Base-by-base conservation (phyloP, 2,888 invertebrate genomes). In the Ornithoptera alexandrae region DNA sequence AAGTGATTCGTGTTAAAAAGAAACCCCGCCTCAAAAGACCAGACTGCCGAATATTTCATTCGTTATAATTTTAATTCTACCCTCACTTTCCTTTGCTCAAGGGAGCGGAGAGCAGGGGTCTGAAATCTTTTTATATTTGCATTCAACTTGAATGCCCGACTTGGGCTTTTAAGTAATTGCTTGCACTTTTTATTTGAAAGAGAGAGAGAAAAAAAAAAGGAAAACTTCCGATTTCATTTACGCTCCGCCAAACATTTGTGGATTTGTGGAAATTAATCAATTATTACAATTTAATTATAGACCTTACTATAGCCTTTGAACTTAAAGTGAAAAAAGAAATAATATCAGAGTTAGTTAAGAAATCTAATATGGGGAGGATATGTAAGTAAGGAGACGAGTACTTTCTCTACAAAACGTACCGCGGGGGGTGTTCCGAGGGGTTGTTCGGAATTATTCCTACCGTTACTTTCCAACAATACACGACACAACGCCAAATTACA, bases 151-250 rank as follows among this genome's bases (percentile, higher is more conserved):
- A 79, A 79, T 74, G 75, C 75, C 74, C 78, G 77, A 78, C 79
- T 82, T 82, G 84, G 81, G 81, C 87, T 88, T 89, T 89, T 85
- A 86, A 88, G 89, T 89, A 90, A 89, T 90, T 90, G 88, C 84
- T 82, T 83, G 83, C 84, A 81, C 84, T 86, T 81, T 82, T 79
- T 82, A 76, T 79, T 71, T 71, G 71, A 69, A 70, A 72, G 70
- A 71, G 68, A 72, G 22, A 22, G 22, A 22, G 22, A 22, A 73
- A 73, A 72, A 42, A 42, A 46, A 46, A 46, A 4, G 46, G 72
- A 18, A 53, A 46, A 65, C 56, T 20, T 53, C 22, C 53, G 46
- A 50, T 62, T 66, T 30, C 50, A 56, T 66, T 70, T 50, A 24
- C 53, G 70, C 42, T 65, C 30, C 50, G 66, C 46, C 59, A 39